phyloP scores from a whole-genome alignment of 1,140 invertebrate genomes.

The Pomacea maculata region DNA sequence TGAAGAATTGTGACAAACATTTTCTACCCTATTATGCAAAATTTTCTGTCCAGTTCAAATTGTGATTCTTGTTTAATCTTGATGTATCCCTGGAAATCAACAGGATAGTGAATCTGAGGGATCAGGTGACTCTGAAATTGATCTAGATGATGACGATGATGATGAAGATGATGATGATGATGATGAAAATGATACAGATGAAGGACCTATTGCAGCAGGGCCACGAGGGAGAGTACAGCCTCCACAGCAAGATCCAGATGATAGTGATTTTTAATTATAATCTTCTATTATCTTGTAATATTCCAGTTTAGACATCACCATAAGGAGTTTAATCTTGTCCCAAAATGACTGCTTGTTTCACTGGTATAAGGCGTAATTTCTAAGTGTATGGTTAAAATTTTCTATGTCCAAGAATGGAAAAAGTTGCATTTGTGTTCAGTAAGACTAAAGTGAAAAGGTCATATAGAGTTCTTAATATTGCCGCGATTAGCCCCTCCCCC shows the following conservation, averaged over 20 bases:
- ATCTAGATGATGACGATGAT: conserved; percentile 58
- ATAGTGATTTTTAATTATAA: conserved; percentile 53
- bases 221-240: conserved; percentile 35
- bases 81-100: conserved; percentile 25
- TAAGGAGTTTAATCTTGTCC: too few species aligned
- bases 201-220: conserved; percentile 28
- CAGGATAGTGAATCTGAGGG: conserved; percentile 45
- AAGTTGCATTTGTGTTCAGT: too few species aligned
- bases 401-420: too few species aligned
- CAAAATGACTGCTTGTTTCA: too few species aligned
- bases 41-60: background rate
- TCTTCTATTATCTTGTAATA: background rate
- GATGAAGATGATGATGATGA: conserved; percentile 49
- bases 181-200: conserved; percentile 42
- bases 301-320: background rate
- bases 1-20: background rate
- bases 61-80: background rate
- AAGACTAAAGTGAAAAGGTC: too few species aligned
- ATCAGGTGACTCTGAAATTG: conserved; percentile 52
- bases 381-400: too few species aligned
- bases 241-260: conserved; percentile 43
- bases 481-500: too few species aligned
- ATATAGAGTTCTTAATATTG: too few species aligned
- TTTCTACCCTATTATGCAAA: too few species aligned
- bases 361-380: too few species aligned